Conservation (phyloP, 2,888 invertebrate genomes). For the Teleiodes luculella region DNA sequence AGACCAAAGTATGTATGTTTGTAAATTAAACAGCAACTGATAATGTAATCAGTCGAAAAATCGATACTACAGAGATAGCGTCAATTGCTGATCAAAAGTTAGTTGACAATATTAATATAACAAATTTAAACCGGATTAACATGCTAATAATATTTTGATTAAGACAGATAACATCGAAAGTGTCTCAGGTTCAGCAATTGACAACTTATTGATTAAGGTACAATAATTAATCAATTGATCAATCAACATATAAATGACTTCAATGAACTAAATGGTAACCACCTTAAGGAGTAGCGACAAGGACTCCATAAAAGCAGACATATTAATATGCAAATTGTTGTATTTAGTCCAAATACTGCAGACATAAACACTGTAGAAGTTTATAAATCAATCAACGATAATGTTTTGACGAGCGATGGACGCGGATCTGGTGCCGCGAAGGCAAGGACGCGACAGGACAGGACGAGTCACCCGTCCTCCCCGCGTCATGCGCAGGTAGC, state of each 20-base stretch:
- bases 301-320: not conserved
- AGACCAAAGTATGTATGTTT: no score
- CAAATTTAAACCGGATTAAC: slow-evolving; percentile 8
- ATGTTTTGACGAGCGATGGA: slow-evolving; percentile 19
- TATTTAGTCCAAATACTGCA: slow-evolving; percentile 4
- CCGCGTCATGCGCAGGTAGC: slow-evolving; percentile 73
- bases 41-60: slow-evolving; percentile 8
- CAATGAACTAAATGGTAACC: not conserved
- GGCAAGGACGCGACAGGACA: slow-evolving; percentile 52
- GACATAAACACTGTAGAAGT: not conserved
- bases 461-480: slow-evolving; percentile 66
- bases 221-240: slow-evolving; percentile 2
- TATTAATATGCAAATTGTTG: slow-evolving; percentile 6
- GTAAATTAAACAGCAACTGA: not conserved
- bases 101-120: slow-evolving; percentile 7
- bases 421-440: slow-evolving; percentile 30
- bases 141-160: slow-evolving; percentile 10
- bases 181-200: not conserved
- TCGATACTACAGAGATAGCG: slow-evolving; percentile 7
- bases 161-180: slow-evolving; percentile 7
- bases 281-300: slow-evolving; percentile 1
- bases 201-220: not conserved
- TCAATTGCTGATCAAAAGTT: slow-evolving; percentile 5
- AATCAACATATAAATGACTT: not conserved
- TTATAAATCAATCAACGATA: slow-evolving; percentile 19